These are phyloP conservation scores for Tortrix viridana DNA, from an alignment of 2,888 invertebrate species.

Conservation along the genomic window DNA sequence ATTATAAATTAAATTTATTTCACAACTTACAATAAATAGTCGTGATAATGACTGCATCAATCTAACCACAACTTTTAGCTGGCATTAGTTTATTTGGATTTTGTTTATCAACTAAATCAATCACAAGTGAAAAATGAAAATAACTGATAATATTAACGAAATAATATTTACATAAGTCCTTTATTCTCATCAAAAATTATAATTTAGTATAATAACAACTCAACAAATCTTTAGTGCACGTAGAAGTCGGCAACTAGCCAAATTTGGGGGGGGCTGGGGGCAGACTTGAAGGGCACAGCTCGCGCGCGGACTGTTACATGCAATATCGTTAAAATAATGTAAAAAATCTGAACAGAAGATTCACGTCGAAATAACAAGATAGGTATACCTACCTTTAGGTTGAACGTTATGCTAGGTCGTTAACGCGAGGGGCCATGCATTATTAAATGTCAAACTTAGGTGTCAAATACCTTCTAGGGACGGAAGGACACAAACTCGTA, in stretches of 20 bases:
- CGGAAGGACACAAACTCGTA: slow-evolving; percentile 69
- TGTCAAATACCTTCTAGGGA: slow-evolving; percentile 62
- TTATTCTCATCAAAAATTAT: slow-evolving; percentile 38
- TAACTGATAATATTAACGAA: slow-evolving; percentile 52
- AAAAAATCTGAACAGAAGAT: background rate
- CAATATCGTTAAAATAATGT: slow-evolving; percentile 10
- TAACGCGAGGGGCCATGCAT: slow-evolving; percentile 21
- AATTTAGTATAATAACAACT: slow-evolving; percentile 32
- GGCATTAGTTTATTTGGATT: slow-evolving; percentile 82
- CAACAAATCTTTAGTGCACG: slow-evolving; percentile 27
- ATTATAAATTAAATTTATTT: slow-evolving; percentile 82
- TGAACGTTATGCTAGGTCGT: slow-evolving; percentile 20
- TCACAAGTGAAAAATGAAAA: slow-evolving; percentile 70
- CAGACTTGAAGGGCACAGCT: too few relatives aligned
- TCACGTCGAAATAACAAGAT: slow-evolving; percentile 19
- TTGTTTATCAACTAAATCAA: slow-evolving; percentile 69
- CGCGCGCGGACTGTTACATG: too few relatives aligned
- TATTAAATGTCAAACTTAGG: too few relatives aligned
- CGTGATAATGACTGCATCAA: slow-evolving; percentile 81
- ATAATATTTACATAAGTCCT: slow-evolving; percentile 63
- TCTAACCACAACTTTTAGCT: slow-evolving; percentile 81
- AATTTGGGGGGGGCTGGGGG: too few relatives aligned
- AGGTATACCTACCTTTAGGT: slow-evolving; percentile 9
- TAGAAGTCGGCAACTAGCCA: background rate
- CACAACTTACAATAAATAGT: slow-evolving; percentile 77